These are phyloP conservation scores for Drosophila pruinosa DNA, from an alignment of 1,140 invertebrate genomes.

Conservation along the genomic window DNA sequence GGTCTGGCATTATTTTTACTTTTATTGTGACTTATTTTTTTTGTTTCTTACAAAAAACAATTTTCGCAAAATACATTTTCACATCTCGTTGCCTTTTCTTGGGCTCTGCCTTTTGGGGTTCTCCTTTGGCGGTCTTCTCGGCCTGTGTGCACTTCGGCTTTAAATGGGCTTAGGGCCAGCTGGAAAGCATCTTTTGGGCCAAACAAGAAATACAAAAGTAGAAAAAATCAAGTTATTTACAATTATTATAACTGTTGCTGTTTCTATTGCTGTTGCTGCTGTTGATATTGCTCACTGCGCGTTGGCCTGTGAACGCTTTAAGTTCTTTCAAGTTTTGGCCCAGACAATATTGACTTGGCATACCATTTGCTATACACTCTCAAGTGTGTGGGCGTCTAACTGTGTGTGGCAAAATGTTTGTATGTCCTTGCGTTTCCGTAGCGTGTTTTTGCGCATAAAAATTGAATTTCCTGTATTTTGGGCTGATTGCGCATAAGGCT, in stretches of 20 bases:
- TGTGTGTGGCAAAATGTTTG: conserved; percentile 22
- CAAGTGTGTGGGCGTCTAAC: conserved; percentile 10
- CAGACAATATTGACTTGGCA: conserved; percentile 54
- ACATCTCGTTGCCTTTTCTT: conserved; percentile 43
- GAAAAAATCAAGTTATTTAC: conserved; percentile 72
- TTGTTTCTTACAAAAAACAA: conserved; percentile 48
- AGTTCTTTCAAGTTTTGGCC: conserved; percentile 57
- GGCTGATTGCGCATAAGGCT: conserved; percentile 62
- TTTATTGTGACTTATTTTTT: conserved; percentile 16
- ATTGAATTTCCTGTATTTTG: conserved; percentile 72
- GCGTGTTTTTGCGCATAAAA: conserved; percentile 62
- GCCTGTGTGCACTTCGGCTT: conserved; percentile 41
- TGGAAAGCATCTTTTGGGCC: conserved; percentile 38
- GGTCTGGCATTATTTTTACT: not conserved
- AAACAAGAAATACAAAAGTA: conserved; percentile 9
- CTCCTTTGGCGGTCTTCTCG: not conserved
- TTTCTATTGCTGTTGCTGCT: conserved; percentile 27
- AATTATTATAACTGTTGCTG: conserved; percentile 63
- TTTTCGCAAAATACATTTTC: conserved; percentile 52
- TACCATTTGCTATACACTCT: not conserved
- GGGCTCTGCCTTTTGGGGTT: conserved; percentile 14
- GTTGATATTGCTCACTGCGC: conserved; percentile 44
- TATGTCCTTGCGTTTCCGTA: conserved; percentile 39
- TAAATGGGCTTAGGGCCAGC: conserved; percentile 48
- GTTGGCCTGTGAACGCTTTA: conserved; percentile 69